A percentile compares a stretch with the other conserved stretches of the same genome.
These are phyloP conservation scores for Delphinapterus leucas DNA, from an alignment of 2,113 vertebrate genomes.

Conservation along the genomic window DNA sequence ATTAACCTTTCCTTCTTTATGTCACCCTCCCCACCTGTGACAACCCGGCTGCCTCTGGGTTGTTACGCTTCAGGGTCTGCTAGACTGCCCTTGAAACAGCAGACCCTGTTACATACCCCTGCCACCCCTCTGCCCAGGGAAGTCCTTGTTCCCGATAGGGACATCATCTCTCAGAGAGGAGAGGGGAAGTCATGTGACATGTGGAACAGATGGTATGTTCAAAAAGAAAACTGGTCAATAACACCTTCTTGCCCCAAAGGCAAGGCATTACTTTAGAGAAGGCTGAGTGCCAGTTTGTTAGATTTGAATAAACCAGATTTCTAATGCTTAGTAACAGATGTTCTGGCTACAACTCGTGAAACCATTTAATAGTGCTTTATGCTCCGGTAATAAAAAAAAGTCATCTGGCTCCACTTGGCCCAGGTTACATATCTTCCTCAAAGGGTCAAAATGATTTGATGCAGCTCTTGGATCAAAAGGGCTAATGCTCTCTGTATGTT, in stretches of 20 bases:
- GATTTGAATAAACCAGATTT: constrained; percentile 79
- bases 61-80: no score
- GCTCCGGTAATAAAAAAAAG: constrained; percentile 71
- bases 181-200: neutral
- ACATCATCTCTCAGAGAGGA: neutral
- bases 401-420: constrained; percentile 82
- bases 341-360: constrained; percentile 74
- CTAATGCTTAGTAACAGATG: constrained; percentile 80
- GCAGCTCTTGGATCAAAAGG: constrained; percentile 81
- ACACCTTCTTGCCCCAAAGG: constrained; percentile 34
- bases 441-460: constrained; percentile 80
- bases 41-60: neutral
- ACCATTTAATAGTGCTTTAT: constrained; percentile 76
- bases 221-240: neutral
- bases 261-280: constrained; percentile 47
- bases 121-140: neutral
- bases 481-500: constrained; percentile 64
- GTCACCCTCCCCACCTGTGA: neutral
- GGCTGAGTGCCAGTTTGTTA: constrained; percentile 63
- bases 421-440: constrained; percentile 76
- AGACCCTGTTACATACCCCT: neutral
- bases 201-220: neutral
- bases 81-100: neutral
- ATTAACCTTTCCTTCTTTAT: neutral
- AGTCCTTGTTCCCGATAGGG: neutral